Conservation (phyloP, 2,113 vertebrate species). For the Tyrannus savana region DNA sequence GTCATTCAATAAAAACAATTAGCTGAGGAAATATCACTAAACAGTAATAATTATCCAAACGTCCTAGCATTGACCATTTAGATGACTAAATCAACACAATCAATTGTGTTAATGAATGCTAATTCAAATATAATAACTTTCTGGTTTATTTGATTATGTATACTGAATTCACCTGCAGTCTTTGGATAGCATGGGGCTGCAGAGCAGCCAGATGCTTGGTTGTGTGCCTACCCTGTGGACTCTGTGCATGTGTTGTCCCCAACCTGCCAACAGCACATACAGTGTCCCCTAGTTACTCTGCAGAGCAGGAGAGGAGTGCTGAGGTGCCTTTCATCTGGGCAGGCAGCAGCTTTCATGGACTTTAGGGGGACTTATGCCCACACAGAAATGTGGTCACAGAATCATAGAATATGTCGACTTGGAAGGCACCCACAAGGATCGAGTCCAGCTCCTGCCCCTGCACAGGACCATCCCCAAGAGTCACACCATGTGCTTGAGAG, state of each 20-base stretch:
- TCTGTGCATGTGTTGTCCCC: background rate
- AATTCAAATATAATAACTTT: conserved; percentile 75
- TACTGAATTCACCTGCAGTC: conserved; percentile 37
- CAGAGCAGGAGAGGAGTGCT: background rate
- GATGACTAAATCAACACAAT: conserved; percentile 69
- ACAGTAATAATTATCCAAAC: conserved; percentile 72
- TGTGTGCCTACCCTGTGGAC: background rate
- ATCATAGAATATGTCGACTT: background rate
- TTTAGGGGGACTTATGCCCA: background rate
- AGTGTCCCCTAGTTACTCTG: background rate
- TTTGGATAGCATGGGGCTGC: background rate
- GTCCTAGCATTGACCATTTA: conserved; percentile 68
- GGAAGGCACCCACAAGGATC: background rate
- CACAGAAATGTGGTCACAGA: background rate
- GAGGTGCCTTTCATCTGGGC: background rate
- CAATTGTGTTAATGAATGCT: conserved; percentile 67
- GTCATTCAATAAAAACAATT: conserved; percentile 76
- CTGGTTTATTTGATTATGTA: conserved; percentile 50
- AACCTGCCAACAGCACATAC: background rate
- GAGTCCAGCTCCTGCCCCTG: background rate
- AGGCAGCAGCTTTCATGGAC: background rate
- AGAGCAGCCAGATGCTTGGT: background rate
- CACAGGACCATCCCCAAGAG: background rate
- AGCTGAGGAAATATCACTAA: conserved; percentile 67
- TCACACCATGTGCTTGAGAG: background rate